These are phyloP conservation scores for Trialeurodes vaporariorum DNA, from an alignment of 1,140 invertebrate genomes.

Conservation along the genomic window DNA sequence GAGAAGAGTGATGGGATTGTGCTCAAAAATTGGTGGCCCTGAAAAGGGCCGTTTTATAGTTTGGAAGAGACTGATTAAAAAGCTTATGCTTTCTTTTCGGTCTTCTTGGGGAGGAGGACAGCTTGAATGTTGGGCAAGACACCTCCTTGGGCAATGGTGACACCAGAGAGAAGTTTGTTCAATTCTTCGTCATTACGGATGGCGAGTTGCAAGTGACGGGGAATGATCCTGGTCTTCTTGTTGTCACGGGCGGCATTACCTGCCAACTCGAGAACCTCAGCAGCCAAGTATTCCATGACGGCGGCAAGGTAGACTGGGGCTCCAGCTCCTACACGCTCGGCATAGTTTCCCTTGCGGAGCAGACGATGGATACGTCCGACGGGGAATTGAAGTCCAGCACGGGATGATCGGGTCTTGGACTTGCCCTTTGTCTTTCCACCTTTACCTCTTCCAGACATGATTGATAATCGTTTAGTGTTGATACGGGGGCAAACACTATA, in stretches of 20 bases:
- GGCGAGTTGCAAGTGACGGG: slow-evolving; percentile 61
- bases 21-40: no score
- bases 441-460: no score
- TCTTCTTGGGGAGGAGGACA: slow-evolving; percentile 57
- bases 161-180: slow-evolving; percentile 61
- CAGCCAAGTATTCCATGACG: slow-evolving; percentile 44
- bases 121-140: slow-evolving; percentile 69
- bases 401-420: slow-evolving; percentile 45
- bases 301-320: slow-evolving; percentile 58
- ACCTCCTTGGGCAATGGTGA: no score
- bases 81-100: slow-evolving; percentile 23
- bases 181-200: slow-evolving; percentile 70
- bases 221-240: slow-evolving; percentile 53
- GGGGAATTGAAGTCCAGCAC: slow-evolving; percentile 57
- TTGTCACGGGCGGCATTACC: no score
- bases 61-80: no score
- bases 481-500: no score
- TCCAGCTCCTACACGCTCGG: slow-evolving; percentile 52
- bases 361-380: no score
- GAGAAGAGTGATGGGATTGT: no score
- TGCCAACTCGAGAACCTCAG: no score
- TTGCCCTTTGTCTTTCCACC: no score
- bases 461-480: no score
- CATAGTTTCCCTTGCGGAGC: slow-evolving; percentile 57
- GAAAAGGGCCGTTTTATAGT: no score